phyloP scores from a whole-genome alignment of 2,888 invertebrate genomes.

The Drosophila nr. perissopoda region DNA sequence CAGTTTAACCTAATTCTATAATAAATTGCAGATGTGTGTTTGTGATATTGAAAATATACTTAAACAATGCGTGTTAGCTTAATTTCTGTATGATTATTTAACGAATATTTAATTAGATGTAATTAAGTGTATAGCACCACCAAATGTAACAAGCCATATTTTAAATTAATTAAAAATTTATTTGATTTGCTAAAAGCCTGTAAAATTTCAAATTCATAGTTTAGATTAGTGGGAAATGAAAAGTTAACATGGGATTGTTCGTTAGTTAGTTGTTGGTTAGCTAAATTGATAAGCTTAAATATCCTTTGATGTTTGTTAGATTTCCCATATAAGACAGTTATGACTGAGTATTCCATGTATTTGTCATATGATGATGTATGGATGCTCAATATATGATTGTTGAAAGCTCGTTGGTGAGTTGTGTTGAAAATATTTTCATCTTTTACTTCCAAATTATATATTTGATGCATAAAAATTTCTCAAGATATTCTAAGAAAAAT shows the following conservation, averaged over 20 bases:
- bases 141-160: neutral
- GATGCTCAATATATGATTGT: neutral
- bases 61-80: neutral
- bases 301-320: neutral
- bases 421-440: neutral
- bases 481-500: neutral
- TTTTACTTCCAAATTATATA: neutral
- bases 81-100: neutral
- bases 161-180: neutral
- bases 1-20: neutral
- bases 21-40: neutral
- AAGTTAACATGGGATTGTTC: neutral
- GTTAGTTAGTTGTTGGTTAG: neutral
- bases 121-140: neutral
- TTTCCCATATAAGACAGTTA: neutral
- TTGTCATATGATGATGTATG: neutral
- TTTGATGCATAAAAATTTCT: neutral
- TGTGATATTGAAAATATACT: neutral
- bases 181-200: neutral
- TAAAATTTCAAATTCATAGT: neutral
- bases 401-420: neutral
- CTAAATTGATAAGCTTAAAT: rapidly evolving
- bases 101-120: neutral
- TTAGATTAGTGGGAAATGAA: neutral
- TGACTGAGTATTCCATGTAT: neutral